phyloP scores from a whole-genome alignment of 2,888 invertebrate species.

The Noctua janthe region DNA sequence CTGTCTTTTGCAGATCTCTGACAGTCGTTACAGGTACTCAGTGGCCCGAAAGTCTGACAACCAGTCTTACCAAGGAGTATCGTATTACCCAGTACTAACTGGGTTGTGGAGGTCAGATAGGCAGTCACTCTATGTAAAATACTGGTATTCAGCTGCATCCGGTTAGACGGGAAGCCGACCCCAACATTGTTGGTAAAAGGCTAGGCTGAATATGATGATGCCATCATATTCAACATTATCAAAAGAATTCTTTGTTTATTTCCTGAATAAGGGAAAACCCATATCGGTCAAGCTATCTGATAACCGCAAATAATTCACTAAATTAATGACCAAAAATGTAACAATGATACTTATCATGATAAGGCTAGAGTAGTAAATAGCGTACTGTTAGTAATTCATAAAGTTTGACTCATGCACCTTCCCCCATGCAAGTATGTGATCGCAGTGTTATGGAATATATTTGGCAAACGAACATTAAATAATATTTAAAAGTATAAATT shows the following conservation, averaged over 20 bases:
- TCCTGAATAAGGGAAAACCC: neutral
- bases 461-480: conserved; percentile 24
- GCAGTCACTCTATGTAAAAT: no score
- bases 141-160: no score
- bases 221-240: neutral
- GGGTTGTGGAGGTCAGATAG: no score
- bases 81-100: no score
- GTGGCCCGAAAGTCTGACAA: no score
- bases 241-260: neutral
- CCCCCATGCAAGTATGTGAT: conserved; percentile 55
- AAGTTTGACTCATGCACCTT: conserved; percentile 49
- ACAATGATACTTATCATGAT: neutral
- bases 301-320: conserved; percentile 9
- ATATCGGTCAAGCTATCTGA: neutral
- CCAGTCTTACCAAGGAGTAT: no score
- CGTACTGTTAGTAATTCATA: conserved; percentile 45
- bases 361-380: neutral
- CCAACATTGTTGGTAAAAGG: no score
- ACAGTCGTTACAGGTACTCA: no score
- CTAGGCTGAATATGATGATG: no score
- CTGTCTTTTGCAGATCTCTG: no score
- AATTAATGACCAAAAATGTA: neutral
- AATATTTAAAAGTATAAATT: neutral
- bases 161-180: no score
- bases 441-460: conserved; percentile 70